These are phyloP conservation scores for Amphiprion ocellaris DNA, from an alignment of 2,113 vertebrate species.

Conservation along the genomic window DNA sequence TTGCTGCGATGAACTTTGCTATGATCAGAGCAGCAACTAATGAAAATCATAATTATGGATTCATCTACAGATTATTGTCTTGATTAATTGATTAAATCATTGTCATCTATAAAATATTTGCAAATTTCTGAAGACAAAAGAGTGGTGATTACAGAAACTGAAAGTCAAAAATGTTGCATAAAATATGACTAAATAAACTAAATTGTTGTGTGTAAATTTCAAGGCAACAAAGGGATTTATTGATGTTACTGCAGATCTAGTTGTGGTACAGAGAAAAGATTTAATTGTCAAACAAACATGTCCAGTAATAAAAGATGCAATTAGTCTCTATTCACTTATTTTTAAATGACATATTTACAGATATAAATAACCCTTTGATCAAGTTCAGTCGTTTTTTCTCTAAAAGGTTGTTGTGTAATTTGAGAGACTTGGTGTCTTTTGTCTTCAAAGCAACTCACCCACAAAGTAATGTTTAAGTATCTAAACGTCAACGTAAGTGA, in stretches of 20 bases:
- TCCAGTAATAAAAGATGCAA: no score
- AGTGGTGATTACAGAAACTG: neutral
- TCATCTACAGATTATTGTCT: no score
- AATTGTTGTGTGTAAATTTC: neutral
- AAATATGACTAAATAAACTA: neutral
- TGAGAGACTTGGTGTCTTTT: neutral
- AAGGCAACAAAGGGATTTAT: no score
- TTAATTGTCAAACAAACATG: neutral
- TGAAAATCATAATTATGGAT: neutral
- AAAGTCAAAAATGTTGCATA: neutral
- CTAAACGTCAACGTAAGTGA: no score
- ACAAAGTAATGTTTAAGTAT: no score
- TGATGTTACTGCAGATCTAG: neutral
- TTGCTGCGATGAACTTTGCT: neutral
- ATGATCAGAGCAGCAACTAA: neutral
- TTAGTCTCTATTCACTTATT: neutral
- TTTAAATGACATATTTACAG: neutral
- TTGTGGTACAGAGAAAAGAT: neutral
- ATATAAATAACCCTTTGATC: neutral
- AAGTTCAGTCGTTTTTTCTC: neutral
- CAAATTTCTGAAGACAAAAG: no score
- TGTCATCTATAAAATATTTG: no score
- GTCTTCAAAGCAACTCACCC: no score
- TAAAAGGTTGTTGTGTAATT: neutral
- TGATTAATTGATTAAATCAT: no score